Evolutionary conservation across 2,113 vertebrate species (phyloP), one percentile per base, ranked within the genome.

Genomic region (Carassius carassius): DNA sequence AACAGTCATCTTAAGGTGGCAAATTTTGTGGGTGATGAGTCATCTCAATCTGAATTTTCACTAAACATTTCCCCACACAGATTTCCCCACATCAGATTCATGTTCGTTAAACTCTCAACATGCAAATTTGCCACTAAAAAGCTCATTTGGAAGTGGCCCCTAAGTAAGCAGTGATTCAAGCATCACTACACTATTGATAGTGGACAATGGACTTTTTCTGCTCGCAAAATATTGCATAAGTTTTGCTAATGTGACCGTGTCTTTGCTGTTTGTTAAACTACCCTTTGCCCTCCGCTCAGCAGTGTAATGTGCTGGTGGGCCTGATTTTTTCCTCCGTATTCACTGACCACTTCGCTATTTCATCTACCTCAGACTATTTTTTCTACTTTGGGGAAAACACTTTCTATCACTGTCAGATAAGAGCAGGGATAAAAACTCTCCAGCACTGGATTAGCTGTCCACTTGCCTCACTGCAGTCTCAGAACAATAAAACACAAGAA

Each of bases 341-440:
- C 93, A 93, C 89, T 94, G 92, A 93, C 92, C 92, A 89, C 87
- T 87, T 89, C 91, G 89, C 91, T 92, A 88, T 94, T 93, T 92
- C 90, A 90, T 93, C 92, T 90, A 92, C 92, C 91, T 88, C 89
- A 89, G 92, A 95, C 92, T n/a, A 93, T 92, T 94, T 94, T 95
- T 94, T 94, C 92, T 91, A 93, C 92, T 94, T 94, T 92, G 93
- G 88, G 86, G 91, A 94, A 94, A 94, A 94, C 92, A 93, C 92
- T 93, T 94, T 94, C 90, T 94, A 94, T 95, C 93, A 94, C 91
- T 94, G 93, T 94, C 93, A 94, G 92, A 87, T 90, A 80, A 80
- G 89, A 87, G 91, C 89, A 83, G 88, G 91, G 93, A 92, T 91
- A 93, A 93, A 94, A 94, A 92, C 91, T 91, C 90, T 90, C 91